A percentile compares a stretch with the other conserved stretches of the same genome.
phyloP scores from a whole-genome alignment of 2,888 invertebrate species.

The Macrosiphum euphorbiae region DNA sequence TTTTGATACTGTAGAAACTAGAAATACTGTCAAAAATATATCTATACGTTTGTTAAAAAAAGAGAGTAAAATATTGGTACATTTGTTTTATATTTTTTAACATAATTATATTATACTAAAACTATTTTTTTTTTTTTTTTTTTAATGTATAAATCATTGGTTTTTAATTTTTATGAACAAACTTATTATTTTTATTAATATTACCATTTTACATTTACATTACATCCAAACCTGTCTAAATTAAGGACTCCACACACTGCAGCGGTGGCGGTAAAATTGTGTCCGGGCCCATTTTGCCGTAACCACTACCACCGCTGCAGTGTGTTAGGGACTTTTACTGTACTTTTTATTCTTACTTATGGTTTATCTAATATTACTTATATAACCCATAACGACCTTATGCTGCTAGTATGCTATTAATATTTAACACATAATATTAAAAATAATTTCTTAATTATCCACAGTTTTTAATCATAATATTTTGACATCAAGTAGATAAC shows the following conservation, averaged over 20 bases:
- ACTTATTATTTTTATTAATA: background rate
- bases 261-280: no score
- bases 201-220: background rate
- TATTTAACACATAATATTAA: no score
- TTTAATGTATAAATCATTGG: background rate
- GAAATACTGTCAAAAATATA: background rate
- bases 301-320: no score
- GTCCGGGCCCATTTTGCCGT: no score
- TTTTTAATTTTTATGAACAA: background rate
- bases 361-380: background rate
- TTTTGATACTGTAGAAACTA: no score
- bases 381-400: no score
- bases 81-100: background rate
- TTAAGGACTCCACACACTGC: no score
- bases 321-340: no score
- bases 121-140: background rate
- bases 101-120: background rate
- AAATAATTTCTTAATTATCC: no score
- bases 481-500: no score
- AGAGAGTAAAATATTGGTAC: background rate
- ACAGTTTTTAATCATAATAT: no score
- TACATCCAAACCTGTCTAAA: background rate
- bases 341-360: background rate
- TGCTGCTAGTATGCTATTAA: no score
- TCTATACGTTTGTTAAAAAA: background rate